Percentiles rank a stretch among this genome's conserved stretches.
Conservation (phyloP, 2,888 invertebrate genomes). For the Hyles lineata region DNA sequence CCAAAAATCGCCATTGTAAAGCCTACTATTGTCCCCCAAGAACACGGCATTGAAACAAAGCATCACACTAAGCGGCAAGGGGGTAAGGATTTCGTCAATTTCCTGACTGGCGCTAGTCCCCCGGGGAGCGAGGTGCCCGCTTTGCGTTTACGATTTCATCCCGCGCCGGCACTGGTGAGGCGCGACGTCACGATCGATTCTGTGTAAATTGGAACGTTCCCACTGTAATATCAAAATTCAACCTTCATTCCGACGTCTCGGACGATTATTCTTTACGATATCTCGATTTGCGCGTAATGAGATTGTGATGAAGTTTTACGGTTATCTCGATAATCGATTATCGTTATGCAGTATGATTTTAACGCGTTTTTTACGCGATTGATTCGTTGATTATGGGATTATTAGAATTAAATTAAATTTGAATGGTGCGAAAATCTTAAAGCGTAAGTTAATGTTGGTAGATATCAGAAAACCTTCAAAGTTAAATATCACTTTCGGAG, state of each 20-base stretch:
- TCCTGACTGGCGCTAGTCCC: background rate
- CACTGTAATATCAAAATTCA: slow-evolving; percentile 34
- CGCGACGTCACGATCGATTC: slow-evolving; percentile 28
- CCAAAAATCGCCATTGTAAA: background rate
- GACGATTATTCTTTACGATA: slow-evolving; percentile 25
- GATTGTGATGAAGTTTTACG: slow-evolving; percentile 15
- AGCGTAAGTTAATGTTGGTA: too few relatives aligned
- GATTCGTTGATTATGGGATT: background rate
- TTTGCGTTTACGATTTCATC: slow-evolving; percentile 10
- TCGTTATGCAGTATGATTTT: slow-evolving; percentile 3
- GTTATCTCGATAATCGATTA: slow-evolving; percentile 30
- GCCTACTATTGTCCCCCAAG: background rate
- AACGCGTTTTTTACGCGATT: background rate
- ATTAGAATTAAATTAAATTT: background rate
- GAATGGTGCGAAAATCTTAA: background rate
- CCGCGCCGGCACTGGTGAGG: background rate
- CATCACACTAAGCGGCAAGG: background rate
- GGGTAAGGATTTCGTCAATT: slow-evolving; percentile 15
- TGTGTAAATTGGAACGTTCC: slow-evolving; percentile 34
- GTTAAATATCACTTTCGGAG: background rate
- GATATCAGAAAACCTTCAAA: background rate
- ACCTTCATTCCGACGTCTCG: slow-evolving; percentile 24
- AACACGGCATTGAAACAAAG: background rate
- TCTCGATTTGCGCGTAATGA: slow-evolving; percentile 13
- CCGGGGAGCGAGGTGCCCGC: background rate